Evolutionary conservation across 2,113 vertebrate genomes (phyloP).

Genomic region (Phrynosoma blainvillii): DNA sequence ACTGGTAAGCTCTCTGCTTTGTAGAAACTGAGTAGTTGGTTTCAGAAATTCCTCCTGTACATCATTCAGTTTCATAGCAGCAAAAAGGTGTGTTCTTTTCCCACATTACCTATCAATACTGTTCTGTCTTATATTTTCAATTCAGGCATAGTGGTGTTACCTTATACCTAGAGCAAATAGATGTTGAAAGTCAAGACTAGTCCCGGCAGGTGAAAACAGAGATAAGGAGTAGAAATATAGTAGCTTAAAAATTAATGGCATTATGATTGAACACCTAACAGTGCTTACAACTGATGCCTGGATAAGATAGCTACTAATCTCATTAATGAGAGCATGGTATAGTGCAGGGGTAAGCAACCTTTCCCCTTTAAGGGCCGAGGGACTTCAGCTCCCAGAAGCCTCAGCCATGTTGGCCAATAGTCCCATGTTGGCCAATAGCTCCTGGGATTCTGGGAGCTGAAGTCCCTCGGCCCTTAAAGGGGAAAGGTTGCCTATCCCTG

Average conservation of each 20-base stretch:
- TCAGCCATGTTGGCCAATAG: too few species aligned
- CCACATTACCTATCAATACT: not conserved
- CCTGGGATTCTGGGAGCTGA: too few species aligned
- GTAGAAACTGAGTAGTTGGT: not conserved
- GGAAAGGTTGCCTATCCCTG: too few species aligned
- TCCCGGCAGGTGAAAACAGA: not conserved
- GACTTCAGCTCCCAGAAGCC: too few species aligned
- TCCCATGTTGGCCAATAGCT: too few species aligned
- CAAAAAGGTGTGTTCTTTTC: not conserved
- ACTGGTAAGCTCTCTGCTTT: not conserved
- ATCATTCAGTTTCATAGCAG: not conserved
- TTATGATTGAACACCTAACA: not conserved
- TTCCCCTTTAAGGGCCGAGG: too few species aligned
- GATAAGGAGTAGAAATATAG: slow-evolving; percentile 3
- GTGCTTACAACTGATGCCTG: not conserved
- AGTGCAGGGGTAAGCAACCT: too few species aligned
- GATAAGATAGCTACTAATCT: not conserved
- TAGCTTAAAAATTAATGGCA: not conserved
- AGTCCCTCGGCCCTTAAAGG: too few species aligned
- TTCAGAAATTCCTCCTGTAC: not conserved
- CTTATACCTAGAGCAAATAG: not conserved
- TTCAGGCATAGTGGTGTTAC: not conserved
- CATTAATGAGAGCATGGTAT: too few species aligned
- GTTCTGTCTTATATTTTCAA: not conserved
- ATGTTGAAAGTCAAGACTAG: not conserved